Conservation (phyloP, 2,797 vertebrate genomes). For the Pogoniulus pusillus region DNA sequence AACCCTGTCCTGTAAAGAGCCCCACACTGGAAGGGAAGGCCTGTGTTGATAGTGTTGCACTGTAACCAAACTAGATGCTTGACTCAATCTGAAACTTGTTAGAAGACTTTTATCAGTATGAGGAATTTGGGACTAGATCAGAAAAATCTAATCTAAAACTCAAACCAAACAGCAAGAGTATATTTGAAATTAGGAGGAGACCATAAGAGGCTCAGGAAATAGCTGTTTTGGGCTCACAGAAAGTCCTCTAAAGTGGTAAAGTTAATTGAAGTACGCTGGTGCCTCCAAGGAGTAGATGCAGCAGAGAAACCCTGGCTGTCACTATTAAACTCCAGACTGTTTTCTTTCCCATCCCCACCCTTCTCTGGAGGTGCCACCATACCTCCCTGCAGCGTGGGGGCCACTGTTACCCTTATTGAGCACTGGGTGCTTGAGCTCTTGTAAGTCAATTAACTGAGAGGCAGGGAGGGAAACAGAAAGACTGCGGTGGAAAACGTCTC, state of each 20-base stretch:
- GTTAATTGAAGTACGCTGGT: background rate
- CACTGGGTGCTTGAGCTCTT: background rate
- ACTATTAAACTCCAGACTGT: background rate
- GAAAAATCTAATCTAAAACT: background rate
- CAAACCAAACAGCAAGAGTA: background rate
- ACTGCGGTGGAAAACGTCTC: background rate
- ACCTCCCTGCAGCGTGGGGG: background rate
- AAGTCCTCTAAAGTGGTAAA: background rate
- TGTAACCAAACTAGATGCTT: background rate
- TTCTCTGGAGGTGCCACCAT: background rate
- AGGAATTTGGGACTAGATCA: background rate
- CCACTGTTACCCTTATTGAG: rapidly evolving
- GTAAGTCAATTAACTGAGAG: background rate
- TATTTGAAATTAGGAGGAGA: background rate
- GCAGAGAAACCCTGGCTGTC: background rate
- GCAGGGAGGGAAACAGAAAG: background rate
- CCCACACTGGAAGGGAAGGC: background rate
- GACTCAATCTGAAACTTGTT: background rate
- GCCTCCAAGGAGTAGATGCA: background rate
- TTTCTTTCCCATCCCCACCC: background rate
- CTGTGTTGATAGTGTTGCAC: background rate
- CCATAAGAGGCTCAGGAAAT: background rate
- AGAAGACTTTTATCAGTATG: background rate
- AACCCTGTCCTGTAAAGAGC: background rate
- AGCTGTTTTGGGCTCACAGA: background rate